Base-by-base conservation (phyloP, 1,140 invertebrate species). In the Trichoplusia ni region DNA sequence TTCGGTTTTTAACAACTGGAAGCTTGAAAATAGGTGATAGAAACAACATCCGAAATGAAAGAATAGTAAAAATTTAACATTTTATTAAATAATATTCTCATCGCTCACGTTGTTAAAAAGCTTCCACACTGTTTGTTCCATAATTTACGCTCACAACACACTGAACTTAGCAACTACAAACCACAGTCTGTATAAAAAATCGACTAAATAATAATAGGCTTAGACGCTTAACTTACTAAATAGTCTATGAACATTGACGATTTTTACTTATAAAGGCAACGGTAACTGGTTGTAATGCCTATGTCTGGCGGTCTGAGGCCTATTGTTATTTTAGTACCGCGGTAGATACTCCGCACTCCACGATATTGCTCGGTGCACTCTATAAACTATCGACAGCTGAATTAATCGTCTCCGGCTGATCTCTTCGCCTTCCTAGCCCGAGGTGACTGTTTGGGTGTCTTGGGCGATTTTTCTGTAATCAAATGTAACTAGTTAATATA, bases 381-480 rank as follows among this genome's bases (percentile, higher is more conserved):
- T 75, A 58, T 47, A 69, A 49, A 61, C 46, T 62, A 67, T 8
- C 37, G 44, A 67, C 33, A 56, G 38, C 61, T 47, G 47, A 73
- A 47, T 86, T 90, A 90, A 64, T 90, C 88, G 82, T 95, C 94
- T 51, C 94, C 94, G 23, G 92, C 93, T 13, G 93, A 92, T 77
- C 93, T 92, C 84, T 95, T 95, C 13, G 92, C 92, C 91, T 95
- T 95, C 74, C 95, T 92, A 81, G 94, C 92, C 76, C 94, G 94
- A 64, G 95, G 94, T 64, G 94, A 95, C 77, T 95, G 94, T 79
- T 85, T 76, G 59, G 90, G 83, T 31, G 82, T 77, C 63, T 92
- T 92, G 35, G 91, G 91, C 29, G 92, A 93, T 91, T 94, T 94
- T 86, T 94, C 94, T 94, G 90, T 14, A 91, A 58, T 91, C 56